Evolutionary conservation across 2,888 invertebrate genomes (phyloP).

Genomic region (Boloria selene): DNA sequence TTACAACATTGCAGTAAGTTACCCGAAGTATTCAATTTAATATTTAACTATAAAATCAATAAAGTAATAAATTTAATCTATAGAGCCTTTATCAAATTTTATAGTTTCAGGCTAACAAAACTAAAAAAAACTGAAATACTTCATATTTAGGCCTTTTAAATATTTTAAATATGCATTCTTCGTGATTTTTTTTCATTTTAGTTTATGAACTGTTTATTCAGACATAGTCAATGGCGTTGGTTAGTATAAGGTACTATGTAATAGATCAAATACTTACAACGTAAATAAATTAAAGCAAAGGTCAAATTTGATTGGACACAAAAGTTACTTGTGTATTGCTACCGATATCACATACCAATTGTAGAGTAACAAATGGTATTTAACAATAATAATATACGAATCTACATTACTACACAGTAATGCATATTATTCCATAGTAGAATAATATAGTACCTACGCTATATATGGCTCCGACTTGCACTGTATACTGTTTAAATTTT

Average conservation of each 20-base stretch:
- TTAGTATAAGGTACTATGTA: conserved; percentile 10
- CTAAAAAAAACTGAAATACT: too few relatives aligned
- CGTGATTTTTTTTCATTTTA: not conserved
- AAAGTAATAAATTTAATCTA: too few relatives aligned
- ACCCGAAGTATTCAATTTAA: not conserved
- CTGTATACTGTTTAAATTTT: too few relatives aligned
- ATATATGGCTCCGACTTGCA: not conserved
- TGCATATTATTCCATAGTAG: too few relatives aligned
- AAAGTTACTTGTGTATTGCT: conserved; percentile 14
- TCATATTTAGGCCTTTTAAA: too few relatives aligned
- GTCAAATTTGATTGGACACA: conserved; percentile 28
- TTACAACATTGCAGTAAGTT: conserved; percentile 9
- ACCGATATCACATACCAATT: conserved; percentile 7
- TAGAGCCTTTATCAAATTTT: too few relatives aligned
- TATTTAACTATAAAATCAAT: too few relatives aligned
- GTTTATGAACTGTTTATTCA: not conserved
- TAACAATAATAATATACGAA: not conserved
- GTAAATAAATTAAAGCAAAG: conserved; percentile 25
- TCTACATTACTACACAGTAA: too few relatives aligned
- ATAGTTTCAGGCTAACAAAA: too few relatives aligned
- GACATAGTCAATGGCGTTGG: conserved; percentile 8
- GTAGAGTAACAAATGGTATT: conserved; percentile 5
- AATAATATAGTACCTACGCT: too few relatives aligned
- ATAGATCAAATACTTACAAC: conserved; percentile 19
- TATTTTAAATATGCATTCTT: too few relatives aligned